Evolutionary conservation across 2,113 vertebrate genomes (phyloP).

Genomic region (Syngnathus scovelli): DNA sequence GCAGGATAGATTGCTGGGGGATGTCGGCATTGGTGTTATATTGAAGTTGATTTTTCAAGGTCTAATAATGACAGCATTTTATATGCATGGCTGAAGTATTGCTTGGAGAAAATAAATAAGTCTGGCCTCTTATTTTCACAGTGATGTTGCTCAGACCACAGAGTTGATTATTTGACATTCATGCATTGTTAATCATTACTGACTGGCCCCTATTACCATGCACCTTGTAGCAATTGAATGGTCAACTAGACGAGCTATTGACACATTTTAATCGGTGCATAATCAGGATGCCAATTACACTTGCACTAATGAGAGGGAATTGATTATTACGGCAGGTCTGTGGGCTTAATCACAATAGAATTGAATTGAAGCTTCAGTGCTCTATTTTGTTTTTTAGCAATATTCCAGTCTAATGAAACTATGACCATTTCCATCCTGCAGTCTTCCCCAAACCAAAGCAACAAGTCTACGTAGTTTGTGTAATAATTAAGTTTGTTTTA

Average conservation of each 20-base stretch:
- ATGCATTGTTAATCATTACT: conserved; percentile 54
- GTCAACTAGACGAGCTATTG: conserved; percentile 52
- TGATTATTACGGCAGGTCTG: conserved; percentile 37
- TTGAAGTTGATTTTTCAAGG: background rate
- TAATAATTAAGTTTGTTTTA: background rate
- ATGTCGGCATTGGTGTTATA: background rate
- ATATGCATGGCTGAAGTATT: background rate
- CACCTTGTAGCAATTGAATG: conserved; percentile 30
- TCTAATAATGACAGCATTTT: background rate
- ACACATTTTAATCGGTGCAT: conserved; percentile 59
- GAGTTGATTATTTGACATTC: conserved; percentile 49
- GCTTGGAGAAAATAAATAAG: background rate
- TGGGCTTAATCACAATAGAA: conserved; percentile 33
- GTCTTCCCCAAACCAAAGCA: background rate
- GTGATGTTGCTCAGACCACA: background rate
- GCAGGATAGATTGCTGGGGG: background rate
- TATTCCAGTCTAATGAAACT: conserved; percentile 23
- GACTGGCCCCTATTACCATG: conserved; percentile 31
- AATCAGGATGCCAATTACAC: conserved; percentile 52
- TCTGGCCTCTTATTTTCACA: background rate
- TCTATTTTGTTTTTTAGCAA: conserved; percentile 25
- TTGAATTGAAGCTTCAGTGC: conserved; percentile 22
- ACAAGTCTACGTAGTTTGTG: background rate
- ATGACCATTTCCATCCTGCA: conserved; percentile 17
- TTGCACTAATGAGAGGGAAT: conserved; percentile 52